Base-by-base conservation (phyloP, 92 coral and sea anemone species). In the Scolanthus callimorphus region DNA sequence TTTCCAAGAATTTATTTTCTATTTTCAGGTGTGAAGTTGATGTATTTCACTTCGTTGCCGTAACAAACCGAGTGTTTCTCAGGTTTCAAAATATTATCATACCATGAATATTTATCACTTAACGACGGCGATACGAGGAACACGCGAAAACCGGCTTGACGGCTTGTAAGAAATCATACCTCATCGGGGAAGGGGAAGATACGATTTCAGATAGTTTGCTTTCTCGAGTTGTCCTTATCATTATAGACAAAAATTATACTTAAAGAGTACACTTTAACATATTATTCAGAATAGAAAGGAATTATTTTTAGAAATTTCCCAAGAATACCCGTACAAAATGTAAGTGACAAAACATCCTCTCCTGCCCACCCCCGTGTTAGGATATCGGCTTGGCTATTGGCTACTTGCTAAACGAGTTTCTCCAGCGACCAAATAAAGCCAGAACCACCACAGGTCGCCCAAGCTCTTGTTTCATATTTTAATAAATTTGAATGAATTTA, bases 21-120 rank as follows among this genome's bases (percentile, higher is more conserved):
- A n/a, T n/a, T n/a, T n/a, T n/a, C n/a, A n/a, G n/a, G n/a, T n/a
- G n/a, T n/a, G n/a, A n/a, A n/a, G n/a, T n/a, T n/a, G n/a, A n/a
- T n/a, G n/a, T n/a, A n/a, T n/a, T n/a, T n/a, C n/a, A n/a, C n/a
- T n/a, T n/a, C n/a, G n/a, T n/a, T n/a, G n/a, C n/a, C n/a, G n/a
- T n/a, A n/a, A 34, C 41, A 34, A 34, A 34, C 41, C 15, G 41
- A 6, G 11, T 46, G 23, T 46, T 6, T 17, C 55, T 60, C 45
- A 24, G 67, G 45, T 46, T 61, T 61, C 45, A 56, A 39, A 68
- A 68, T 68, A 68, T 57, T 68, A 54, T 54, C 57, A 29, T 28
- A 3, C 51, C 15, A 27, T 68, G 65, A 68, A 68, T 43, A 68
- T 57, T 57, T 9, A 57, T 29, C 19, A 12, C 56, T 23, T 51